Conservation (phyloP, 2,888 invertebrate genomes). For the Priocnemis perturbator region DNA sequence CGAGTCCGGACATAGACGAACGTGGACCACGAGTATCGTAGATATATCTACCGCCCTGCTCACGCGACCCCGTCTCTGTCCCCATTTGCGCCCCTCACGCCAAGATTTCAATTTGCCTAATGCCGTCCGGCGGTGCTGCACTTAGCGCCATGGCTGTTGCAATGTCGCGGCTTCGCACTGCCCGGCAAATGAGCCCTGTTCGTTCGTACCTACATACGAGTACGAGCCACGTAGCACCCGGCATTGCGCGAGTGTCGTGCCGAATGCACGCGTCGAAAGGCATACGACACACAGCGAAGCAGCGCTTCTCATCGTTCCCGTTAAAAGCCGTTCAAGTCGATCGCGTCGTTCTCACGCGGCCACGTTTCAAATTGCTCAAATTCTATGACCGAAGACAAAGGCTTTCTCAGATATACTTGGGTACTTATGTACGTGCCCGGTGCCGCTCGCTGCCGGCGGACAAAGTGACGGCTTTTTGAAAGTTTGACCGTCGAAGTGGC, state of each 20-base stretch:
- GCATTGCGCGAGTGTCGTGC: conserved; percentile 14
- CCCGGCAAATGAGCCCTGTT: conserved; percentile 5
- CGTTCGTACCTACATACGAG: background rate
- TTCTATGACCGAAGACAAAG: no score
- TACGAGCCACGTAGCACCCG: background rate
- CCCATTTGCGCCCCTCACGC: conserved; percentile 1
- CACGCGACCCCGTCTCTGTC: background rate
- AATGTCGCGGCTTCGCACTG: conserved; percentile 26
- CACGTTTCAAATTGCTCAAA: no score
- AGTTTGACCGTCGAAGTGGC: no score
- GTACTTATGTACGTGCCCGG: no score
- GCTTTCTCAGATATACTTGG: no score
- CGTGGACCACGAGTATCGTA: conserved; percentile 7
- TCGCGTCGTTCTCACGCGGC: no score
- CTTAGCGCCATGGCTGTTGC: conserved; percentile 30
- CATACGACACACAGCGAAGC: background rate
- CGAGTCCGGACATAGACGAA: conserved; percentile 20
- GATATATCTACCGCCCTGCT: conserved; percentile 10
- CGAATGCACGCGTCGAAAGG: conserved; percentile 25
- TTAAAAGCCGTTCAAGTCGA: no score
- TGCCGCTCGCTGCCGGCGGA: no score
- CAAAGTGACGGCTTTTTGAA: no score
- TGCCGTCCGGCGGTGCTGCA: conserved; percentile 42
- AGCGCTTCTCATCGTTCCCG: conserved; percentile 8
- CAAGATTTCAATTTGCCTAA: conserved; percentile 52